Conservation (phyloP, 2,797 vertebrate species). For the Scyliorhinus canicula region DNA sequence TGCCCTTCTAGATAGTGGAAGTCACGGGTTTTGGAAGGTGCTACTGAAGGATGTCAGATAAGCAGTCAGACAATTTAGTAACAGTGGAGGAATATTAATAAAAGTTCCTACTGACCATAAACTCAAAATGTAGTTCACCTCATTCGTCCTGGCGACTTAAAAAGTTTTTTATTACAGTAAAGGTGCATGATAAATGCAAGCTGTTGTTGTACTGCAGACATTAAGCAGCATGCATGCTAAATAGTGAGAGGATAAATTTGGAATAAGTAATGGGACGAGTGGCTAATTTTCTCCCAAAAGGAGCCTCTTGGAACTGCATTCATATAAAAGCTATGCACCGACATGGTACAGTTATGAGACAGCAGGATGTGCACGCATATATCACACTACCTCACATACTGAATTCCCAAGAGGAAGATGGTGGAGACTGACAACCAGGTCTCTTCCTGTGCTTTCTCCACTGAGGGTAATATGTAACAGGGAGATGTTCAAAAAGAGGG, state of each 20-base stretch:
- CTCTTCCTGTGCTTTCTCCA: background rate
- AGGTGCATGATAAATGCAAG: background rate
- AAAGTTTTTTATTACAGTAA: background rate
- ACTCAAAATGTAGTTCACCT: background rate
- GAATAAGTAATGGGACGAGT: background rate
- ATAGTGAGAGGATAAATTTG: background rate
- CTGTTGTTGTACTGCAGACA: background rate
- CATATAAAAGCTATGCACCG: background rate
- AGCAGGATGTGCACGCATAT: background rate
- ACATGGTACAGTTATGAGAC: background rate
- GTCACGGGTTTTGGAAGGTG: background rate
- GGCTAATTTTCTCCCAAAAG: background rate
- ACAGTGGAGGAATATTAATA: background rate
- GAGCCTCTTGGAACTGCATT: background rate
- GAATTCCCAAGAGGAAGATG: background rate
- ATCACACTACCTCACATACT: background rate
- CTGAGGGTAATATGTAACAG: background rate
- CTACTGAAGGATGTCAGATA: background rate
- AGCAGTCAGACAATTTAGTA: background rate
- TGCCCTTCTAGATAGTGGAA: background rate
- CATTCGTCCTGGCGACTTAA: background rate
- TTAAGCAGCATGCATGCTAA: background rate
- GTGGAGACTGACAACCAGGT: background rate
- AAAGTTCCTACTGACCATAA: background rate
- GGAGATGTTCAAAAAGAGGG: background rate